These are phyloP conservation scores for Polietes domitor DNA, from an alignment of 2,888 invertebrate genomes.

Conservation along the genomic window DNA sequence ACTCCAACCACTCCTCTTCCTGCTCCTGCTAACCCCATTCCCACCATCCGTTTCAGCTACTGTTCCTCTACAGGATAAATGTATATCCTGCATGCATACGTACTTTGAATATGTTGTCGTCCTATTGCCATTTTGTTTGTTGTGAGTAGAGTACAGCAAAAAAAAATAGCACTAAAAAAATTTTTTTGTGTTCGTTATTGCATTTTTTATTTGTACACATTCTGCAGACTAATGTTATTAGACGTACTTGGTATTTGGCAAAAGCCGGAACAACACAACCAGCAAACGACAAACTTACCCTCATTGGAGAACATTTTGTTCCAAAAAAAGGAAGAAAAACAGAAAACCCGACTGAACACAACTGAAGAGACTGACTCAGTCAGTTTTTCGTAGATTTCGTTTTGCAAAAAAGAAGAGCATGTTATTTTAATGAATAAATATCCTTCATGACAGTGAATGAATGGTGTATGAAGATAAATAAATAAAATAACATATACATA, in stretches of 20 bases:
- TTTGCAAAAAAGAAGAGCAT: constrained; percentile 1
- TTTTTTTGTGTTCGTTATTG: constrained; percentile 17
- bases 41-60: background rate
- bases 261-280: constrained; percentile 24
- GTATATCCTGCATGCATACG: background rate
- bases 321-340: background rate
- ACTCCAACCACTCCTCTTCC: background rate
- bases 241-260: constrained; percentile 40
- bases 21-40: background rate
- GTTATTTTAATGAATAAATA: constrained; percentile 41
- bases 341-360: background rate
- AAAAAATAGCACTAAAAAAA: constrained; percentile 5
- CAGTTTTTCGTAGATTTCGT: background rate
- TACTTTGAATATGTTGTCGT: constrained; percentile 7
- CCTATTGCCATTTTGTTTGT: background rate
- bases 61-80: background rate
- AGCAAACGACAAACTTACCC: constrained; percentile 30
- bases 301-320: constrained; percentile 12
- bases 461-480: constrained; percentile 24
- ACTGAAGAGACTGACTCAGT: background rate
- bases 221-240: constrained; percentile 60
- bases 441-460: constrained; percentile 16
- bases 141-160: background rate
- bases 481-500: background rate
- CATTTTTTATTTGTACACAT: constrained; percentile 28